phyloP scores from a whole-genome alignment of 2,113 vertebrate species.

The Tretioscincus oriximinensis region DNA sequence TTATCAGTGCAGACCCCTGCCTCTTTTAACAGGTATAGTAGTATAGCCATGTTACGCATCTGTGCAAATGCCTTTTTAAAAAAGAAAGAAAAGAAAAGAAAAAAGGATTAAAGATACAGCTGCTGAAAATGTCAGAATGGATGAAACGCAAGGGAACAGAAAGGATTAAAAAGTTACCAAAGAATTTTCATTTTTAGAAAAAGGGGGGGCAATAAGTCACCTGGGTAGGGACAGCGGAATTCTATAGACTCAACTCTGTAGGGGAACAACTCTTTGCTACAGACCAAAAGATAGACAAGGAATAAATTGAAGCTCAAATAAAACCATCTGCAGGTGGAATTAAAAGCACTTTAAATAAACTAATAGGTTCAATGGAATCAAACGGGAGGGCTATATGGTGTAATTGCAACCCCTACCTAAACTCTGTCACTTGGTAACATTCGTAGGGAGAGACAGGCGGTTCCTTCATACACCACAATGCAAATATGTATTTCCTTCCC shows the following conservation, averaged over 20 bases:
- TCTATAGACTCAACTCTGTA: neutral
- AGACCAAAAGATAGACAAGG: neutral
- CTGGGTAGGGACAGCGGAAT: neutral
- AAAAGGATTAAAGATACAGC: neutral
- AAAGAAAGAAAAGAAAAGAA: too few relatives aligned
- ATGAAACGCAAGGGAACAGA: neutral
- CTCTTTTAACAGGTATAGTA: slow-evolving; percentile 41
- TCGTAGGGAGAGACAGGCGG: neutral
- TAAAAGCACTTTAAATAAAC: neutral
- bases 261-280: neutral
- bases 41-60: neutral
- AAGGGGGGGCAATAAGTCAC: neutral
- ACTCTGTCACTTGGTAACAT: neutral
- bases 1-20: slow-evolving; percentile 41
- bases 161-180: neutral
- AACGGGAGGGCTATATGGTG: neutral
- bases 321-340: neutral
- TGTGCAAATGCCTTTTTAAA: neutral
- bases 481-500: too few relatives aligned
- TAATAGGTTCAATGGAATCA: too few relatives aligned
- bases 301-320: neutral
- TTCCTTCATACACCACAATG: too few relatives aligned
- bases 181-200: slow-evolving; percentile 5
- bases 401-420: neutral
- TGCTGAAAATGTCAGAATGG: too few relatives aligned